Conservation (phyloP, 1,140 invertebrate species). For the Tenebrio molitor region DNA sequence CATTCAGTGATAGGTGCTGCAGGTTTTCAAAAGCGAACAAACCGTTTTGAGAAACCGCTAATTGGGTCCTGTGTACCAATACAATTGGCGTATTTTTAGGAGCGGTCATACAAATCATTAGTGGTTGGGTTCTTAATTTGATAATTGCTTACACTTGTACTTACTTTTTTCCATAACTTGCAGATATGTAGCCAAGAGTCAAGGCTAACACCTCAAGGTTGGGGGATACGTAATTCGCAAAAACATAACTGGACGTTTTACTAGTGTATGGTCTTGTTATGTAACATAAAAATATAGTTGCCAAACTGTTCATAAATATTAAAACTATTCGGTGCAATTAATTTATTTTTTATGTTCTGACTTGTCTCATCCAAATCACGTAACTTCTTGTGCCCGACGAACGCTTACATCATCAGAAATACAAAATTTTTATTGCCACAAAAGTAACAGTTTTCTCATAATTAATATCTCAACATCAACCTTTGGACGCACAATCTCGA, state of each 20-base stretch:
- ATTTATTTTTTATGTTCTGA: too few relatives aligned
- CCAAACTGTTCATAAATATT: not conserved
- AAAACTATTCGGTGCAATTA: not conserved
- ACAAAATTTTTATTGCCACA: too few relatives aligned
- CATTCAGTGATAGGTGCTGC: slow-evolving; percentile 29
- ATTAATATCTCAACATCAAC: too few relatives aligned
- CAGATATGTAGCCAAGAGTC: not conserved
- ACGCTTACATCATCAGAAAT: too few relatives aligned
- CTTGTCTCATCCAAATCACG: too few relatives aligned
- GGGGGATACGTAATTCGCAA: not conserved
- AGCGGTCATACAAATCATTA: slow-evolving; percentile 7
- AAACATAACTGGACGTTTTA: not conserved
- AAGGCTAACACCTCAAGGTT: not conserved
- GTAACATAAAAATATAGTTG: not conserved
- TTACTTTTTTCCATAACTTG: not conserved
- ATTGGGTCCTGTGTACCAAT: slow-evolving; percentile 7
- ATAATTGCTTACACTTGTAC: not conserved
- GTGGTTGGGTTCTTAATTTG: not conserved
- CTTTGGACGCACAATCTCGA: too few relatives aligned
- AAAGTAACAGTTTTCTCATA: too few relatives aligned
- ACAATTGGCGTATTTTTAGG: not conserved
- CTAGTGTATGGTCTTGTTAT: not conserved
- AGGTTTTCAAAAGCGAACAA: slow-evolving; percentile 6
- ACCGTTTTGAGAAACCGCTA: slow-evolving; percentile 28
- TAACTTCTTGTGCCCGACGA: too few relatives aligned